Evolutionary conservation across 2,888 invertebrate species (phyloP).

Genomic region (Nebria brevicollis): DNA sequence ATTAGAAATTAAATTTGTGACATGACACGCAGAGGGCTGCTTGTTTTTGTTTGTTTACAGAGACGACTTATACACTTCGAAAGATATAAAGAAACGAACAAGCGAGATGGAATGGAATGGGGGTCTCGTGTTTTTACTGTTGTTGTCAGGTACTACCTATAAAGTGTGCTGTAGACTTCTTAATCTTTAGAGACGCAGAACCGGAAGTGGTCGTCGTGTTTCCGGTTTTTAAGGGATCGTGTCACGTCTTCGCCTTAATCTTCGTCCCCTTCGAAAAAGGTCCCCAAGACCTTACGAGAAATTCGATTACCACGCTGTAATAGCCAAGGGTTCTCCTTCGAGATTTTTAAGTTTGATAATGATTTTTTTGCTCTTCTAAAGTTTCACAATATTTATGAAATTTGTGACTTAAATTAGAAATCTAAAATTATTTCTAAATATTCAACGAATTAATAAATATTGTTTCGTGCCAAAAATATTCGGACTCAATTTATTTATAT

Average conservation of each 20-base stretch:
- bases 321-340: background rate
- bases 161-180: slow-evolving; percentile 8
- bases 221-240: slow-evolving; percentile 35
- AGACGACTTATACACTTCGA: background rate
- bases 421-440: no score
- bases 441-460: no score
- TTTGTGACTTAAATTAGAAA: background rate
- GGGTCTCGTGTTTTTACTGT: slow-evolving; percentile 5
- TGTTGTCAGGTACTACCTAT: slow-evolving; percentile 5
- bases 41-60: slow-evolving; percentile 15
- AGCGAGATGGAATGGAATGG: background rate
- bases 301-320: background rate
- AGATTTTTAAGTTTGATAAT: slow-evolving; percentile 14
- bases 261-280: background rate
- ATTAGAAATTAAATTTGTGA: slow-evolving; percentile 40
- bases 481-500: background rate
- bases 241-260: slow-evolving; percentile 13
- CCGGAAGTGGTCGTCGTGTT: slow-evolving; percentile 26
- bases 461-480: no score
- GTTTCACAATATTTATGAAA: background rate
- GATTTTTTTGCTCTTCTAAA: background rate
- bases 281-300: background rate
- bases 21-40: background rate
- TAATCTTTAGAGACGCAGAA: slow-evolving; percentile 8
- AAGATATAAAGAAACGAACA: background rate